phyloP scores from a whole-genome alignment of 1,140 invertebrate species.

The Matsumurasca onukii region DNA sequence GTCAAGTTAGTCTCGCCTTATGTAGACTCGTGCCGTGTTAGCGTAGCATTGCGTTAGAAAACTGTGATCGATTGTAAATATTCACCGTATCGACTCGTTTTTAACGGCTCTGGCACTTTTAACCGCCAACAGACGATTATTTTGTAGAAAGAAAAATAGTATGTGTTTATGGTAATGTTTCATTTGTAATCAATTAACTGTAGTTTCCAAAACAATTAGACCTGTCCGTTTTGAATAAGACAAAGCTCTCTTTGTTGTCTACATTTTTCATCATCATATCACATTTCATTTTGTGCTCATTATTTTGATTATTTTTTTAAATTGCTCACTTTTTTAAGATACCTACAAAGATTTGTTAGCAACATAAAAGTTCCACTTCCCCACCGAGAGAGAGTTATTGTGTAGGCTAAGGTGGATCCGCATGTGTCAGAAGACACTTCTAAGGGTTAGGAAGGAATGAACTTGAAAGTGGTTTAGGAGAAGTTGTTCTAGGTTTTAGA shows the following conservation, averaged over 20 bases:
- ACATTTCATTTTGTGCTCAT: too few species aligned
- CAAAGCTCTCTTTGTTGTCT: background rate
- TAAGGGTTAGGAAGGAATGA: too few species aligned
- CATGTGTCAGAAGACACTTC: too few species aligned
- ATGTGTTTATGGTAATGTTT: background rate
- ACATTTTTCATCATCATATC: too few species aligned
- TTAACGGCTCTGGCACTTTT: background rate
- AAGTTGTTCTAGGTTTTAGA: too few species aligned
- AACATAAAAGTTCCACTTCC: too few species aligned
- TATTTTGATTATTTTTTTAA: too few species aligned
- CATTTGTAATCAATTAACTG: background rate
- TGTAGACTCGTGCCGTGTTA: background rate
- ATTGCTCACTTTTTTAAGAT: too few species aligned
- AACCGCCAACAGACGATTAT: background rate
- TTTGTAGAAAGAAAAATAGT: background rate
- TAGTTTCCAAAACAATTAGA: background rate
- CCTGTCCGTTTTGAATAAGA: background rate
- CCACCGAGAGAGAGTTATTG: too few species aligned
- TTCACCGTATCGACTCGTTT: background rate
- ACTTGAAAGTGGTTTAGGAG: too few species aligned
- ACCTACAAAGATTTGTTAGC: too few species aligned
- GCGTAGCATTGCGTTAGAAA: background rate
- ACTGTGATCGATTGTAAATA: constrained; percentile 14
- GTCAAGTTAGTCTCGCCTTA: background rate
- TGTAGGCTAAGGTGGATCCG: too few species aligned